Base-by-base conservation (phyloP, 2,797 vertebrate genomes). In the Poecilia picta region DNA sequence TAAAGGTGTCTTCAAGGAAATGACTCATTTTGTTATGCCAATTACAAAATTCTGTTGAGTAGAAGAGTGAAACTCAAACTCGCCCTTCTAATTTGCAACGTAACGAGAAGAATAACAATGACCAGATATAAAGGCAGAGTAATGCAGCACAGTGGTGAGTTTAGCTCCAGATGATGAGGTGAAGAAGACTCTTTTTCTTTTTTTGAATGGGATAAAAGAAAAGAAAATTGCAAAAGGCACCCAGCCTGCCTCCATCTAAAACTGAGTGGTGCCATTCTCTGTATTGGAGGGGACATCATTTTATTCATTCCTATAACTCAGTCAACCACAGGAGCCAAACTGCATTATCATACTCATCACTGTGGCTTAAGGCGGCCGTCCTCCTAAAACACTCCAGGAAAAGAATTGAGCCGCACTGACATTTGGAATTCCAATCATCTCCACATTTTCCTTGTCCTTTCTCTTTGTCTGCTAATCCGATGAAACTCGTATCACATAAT, bases 301-400 rank as follows among this genome's bases (percentile, higher is more conserved):
- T 51, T 85, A 78, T 86, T 83, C 80, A 62, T 76, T 75, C 57
- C 81, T 79, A 45, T 77, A 77, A 51, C 71, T 59, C 43, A 46
- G 49, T 75, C 49, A 45, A 72, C 73, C 45, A 5, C 75, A 66
- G 66, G 74, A 83, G 76, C 76, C 78, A 82, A 87, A 12, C 33
- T 68, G 64, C 64, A 68, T 68, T 41, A 68, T 39, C 36, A 66
- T 66, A 39, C 33, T 66, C 64, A 66, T 66, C 85, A 82, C 43
- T 0, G 7, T 11, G 55, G 74, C 76, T 80, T 83, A 79, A 71
- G 73, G 3, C 33, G 51, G 70, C 80, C 49, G 18, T 62, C 45
- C 72, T 72, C 79, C 77, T 28, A 78, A 85, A 87, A 88, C 79
- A 73, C 66, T 70, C 49, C 49, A 74, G n/a, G 83, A 74, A 87